Evolutionary conservation across 2,113 vertebrate genomes (phyloP).

Genomic region (Callithrix jacchus): DNA sequence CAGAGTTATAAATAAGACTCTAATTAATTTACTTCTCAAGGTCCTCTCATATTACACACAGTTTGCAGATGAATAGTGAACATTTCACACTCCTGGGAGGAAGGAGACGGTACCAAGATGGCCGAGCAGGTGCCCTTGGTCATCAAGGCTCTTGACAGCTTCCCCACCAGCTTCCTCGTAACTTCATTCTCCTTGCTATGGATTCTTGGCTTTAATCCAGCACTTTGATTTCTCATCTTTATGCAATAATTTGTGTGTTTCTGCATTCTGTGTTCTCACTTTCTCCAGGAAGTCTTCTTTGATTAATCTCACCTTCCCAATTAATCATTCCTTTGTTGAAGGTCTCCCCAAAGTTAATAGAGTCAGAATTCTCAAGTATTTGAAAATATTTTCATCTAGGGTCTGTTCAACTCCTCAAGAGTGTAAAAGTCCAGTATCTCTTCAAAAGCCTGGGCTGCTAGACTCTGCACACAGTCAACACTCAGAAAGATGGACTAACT

Average conservation of each 20-base stretch:
- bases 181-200: not conserved
- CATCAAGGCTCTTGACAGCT: not conserved
- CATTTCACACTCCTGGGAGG: not conserved
- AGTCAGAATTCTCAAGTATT: not conserved
- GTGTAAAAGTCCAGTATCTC: not conserved
- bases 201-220: not conserved
- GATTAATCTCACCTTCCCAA: not conserved
- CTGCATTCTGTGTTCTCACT: not conserved
- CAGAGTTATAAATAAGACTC: not conserved
- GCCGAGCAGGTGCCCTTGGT: not conserved
- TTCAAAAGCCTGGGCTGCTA: not conserved
- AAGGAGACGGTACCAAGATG: not conserved
- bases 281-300: slow-evolving; percentile 9
- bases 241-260: not conserved
- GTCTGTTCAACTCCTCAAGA: not conserved
- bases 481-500: too few species aligned
- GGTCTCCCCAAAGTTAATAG: not conserved
- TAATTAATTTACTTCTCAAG: not conserved
- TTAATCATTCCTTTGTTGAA: not conserved
- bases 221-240: not conserved
- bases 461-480: not conserved
- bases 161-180: not conserved
- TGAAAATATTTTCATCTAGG: not conserved
- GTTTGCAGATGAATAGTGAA: not conserved
- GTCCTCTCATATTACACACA: not conserved